Percentiles rank a stretch among this genome's conserved stretches.
Conservation (phyloP, 2,797 vertebrate species). For the Muscicapa striata region DNA sequence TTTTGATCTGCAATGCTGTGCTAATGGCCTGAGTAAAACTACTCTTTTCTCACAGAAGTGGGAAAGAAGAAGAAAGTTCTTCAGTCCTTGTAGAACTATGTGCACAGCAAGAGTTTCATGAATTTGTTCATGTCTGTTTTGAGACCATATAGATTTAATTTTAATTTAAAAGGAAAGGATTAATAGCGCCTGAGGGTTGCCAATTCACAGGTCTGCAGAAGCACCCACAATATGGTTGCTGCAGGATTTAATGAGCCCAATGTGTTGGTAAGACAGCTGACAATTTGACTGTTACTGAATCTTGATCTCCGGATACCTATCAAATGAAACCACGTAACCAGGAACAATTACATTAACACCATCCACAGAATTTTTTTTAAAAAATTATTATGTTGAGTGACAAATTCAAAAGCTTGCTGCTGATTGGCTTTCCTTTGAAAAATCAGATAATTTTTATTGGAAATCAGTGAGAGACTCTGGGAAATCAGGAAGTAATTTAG, state of each 20-base stretch:
- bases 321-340: not conserved
- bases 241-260: not conserved
- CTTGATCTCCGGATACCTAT: not conserved
- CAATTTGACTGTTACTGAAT: not conserved
- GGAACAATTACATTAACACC: not conserved
- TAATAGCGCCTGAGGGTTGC: not conserved
- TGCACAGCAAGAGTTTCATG: not conserved
- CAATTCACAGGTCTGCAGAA: not conserved
- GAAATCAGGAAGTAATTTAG: conserved; percentile 19
- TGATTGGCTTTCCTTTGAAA: conserved; percentile 22
- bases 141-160: not conserved
- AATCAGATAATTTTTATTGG: not conserved
- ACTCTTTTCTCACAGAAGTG: not conserved
- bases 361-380: not conserved
- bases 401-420: not conserved
- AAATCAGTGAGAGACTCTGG: not conserved
- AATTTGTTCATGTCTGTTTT: not conserved
- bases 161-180: not conserved
- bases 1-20: not conserved
- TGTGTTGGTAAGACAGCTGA: not conserved
- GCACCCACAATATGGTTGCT: not conserved
- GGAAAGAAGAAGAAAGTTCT: not conserved
- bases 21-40: not conserved
- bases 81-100: not conserved
- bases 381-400: not conserved